Evolutionary conservation across 2,797 vertebrate genomes (phyloP).

Genomic region (Hyperoplus immaculatus): DNA sequence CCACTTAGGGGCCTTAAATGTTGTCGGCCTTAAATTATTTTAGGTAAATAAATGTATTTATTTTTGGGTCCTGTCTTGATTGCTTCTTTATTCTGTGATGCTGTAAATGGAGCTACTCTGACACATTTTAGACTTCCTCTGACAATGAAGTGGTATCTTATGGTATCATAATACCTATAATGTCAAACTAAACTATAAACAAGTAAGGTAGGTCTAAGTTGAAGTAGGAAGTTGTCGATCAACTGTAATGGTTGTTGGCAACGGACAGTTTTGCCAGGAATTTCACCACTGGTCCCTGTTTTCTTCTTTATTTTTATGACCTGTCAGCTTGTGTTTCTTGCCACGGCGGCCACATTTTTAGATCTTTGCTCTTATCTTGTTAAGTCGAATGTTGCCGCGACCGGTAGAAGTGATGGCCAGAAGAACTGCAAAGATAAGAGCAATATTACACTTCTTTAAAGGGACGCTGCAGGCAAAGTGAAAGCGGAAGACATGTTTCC

Average conservation of each 20-base stretch:
- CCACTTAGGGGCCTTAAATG: too few species aligned
- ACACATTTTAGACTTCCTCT: too few species aligned
- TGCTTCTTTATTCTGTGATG: too few species aligned
- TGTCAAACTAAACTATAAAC: background rate
- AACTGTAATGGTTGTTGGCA: too few species aligned
- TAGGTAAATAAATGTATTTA: too few species aligned
- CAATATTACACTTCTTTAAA: background rate
- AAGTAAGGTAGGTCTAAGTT: background rate
- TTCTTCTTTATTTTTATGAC: background rate
- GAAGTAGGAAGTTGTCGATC: background rate
- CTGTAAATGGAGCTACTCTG: too few species aligned
- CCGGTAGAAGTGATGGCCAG: background rate
- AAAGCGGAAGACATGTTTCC: constrained; percentile 7
- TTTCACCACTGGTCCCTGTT: background rate
- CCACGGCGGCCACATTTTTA: background rate
- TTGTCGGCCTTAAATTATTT: too few species aligned
- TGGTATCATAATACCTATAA: too few species aligned
- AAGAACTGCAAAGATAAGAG: background rate
- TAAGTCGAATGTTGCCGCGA: background rate
- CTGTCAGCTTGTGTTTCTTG: background rate
- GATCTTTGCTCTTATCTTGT: background rate
- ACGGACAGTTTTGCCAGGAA: background rate
- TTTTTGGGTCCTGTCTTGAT: too few species aligned
- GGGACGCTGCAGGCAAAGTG: background rate
- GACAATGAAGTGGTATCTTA: too few species aligned